Evolutionary conservation across 2,113 vertebrate species (phyloP), one percentile per base, ranked within the genome.

Genomic region (Lanius collurio): DNA sequence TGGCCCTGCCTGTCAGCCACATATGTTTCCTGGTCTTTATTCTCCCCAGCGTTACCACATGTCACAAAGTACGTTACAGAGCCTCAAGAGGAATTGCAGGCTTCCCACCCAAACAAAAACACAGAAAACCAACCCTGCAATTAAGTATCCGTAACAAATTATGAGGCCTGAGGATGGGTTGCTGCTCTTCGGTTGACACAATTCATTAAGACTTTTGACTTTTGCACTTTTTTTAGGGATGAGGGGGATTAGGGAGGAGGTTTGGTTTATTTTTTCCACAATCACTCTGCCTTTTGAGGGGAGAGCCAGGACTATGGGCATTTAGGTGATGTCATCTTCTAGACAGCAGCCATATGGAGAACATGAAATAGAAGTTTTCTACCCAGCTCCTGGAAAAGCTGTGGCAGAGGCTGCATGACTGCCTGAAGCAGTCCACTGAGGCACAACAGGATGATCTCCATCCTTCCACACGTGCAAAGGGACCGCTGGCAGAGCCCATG

Each of bases 21-120:
- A 81, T 91, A 86, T 85, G 93, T 93, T 97, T 95, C 96, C 94
- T 67, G 75, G 77, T 89, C 87, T 97, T 93, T 90, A 76, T 94
- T 93, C 89, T 94, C 67, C 84, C 62, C 59, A 93, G 70, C 2
- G 0, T 89, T 96, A 94, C 95, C 95, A 94, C 89, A 96, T 94
- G 87, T 91, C 84, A 62, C 87, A 90, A 68, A 91, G 91, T 70
- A 69, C 0, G 0, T 41, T 93, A 70, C 78, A 94, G 60, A 93
- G 81, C 47, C 76, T 71, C 74, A 81, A 74, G 62, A 69, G 78
- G 84, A 94, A 87, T 74, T 83, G 59, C 44, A 84, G 91, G 35
- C 78, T 94, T 91, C 87, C 78, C 91, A 91, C 57, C 71, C 91
- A 93, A 94, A 87, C 49, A 81, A 94, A 77, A 96, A 22, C 50